These are phyloP conservation scores for Rhogogaster chlorosoma DNA, from an alignment of 2,888 invertebrate species.

Conservation along the genomic window DNA sequence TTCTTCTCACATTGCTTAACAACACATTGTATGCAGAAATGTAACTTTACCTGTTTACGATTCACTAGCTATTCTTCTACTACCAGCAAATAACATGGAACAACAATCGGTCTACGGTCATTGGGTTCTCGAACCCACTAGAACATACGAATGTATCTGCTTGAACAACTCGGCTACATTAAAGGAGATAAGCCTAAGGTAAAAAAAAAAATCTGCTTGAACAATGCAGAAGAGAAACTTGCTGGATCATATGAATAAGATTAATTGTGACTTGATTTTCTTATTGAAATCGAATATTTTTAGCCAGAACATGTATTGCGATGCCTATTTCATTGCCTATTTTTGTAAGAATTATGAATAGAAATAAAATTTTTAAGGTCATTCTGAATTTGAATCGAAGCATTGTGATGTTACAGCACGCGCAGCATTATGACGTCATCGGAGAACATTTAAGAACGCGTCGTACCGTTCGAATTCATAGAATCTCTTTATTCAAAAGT, in stretches of 20 bases:
- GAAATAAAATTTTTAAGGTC: neutral
- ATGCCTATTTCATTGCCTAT: neutral
- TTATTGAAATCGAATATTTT: neutral
- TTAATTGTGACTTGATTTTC: neutral
- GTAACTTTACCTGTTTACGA: neutral
- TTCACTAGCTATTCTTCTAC: neutral
- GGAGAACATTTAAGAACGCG: neutral
- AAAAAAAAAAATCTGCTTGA: too few relatives aligned
- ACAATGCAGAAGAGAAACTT: neutral
- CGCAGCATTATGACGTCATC: neutral
- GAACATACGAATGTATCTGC: neutral
- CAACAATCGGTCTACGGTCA: neutral
- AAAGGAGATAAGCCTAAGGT: too few relatives aligned
- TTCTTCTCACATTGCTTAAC: neutral
- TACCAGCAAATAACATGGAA: neutral
- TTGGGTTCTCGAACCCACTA: slow-evolving; percentile 25
- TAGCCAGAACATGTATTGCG: neutral
- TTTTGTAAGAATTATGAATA: neutral
- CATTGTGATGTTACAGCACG: neutral
- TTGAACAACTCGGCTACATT: too few relatives aligned
- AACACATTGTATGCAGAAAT: neutral
- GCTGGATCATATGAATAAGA: neutral
- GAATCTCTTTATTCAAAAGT: neutral
- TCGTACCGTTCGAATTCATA: neutral
- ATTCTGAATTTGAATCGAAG: neutral